phyloP scores from a whole-genome alignment of 2,888 invertebrate species.

The Drosophila koepferae region DNA sequence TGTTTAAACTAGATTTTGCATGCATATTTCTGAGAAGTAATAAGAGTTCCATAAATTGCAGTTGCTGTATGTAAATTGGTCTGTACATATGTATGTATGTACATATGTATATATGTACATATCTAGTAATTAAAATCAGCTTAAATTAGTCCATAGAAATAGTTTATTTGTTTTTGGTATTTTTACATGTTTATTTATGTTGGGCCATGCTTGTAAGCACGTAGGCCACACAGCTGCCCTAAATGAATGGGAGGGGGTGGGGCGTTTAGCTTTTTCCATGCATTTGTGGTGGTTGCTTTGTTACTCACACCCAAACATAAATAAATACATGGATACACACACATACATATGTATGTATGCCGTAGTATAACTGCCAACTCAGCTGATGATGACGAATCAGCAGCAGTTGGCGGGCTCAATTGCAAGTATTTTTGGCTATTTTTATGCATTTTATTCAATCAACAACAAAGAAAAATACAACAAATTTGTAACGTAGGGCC shows the following conservation, averaged over 20 bases:
- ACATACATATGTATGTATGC: background rate
- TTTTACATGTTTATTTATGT: constrained; percentile 29
- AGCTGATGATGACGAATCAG: constrained; percentile 73
- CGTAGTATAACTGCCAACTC: constrained; percentile 55
- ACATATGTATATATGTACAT: background rate
- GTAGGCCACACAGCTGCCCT: constrained; percentile 48
- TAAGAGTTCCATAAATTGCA: background rate
- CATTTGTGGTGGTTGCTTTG: constrained; percentile 43
- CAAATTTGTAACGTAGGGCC: constrained; percentile 57
- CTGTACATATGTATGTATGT: too few species aligned
- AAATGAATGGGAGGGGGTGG: background rate
- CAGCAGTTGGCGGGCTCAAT: constrained; percentile 42
- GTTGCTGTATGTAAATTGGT: background rate
- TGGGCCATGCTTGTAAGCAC: constrained; percentile 43
- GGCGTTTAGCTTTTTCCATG: constrained; percentile 14
- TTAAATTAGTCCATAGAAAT: constrained; percentile 32
- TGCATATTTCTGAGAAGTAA: background rate
- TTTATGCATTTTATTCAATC: constrained; percentile 80
- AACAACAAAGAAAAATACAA: constrained; percentile 37
- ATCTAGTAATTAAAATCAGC: constrained; percentile 1
- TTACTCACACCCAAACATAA: constrained; percentile 18
- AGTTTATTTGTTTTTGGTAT: constrained; percentile 13
- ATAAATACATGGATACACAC: background rate
- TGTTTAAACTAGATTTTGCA: constrained; percentile 5
- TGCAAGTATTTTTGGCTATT: constrained; percentile 71